These are phyloP conservation scores for Drosophila peninsularis DNA, from an alignment of 2,888 invertebrate species.

Conservation along the genomic window DNA sequence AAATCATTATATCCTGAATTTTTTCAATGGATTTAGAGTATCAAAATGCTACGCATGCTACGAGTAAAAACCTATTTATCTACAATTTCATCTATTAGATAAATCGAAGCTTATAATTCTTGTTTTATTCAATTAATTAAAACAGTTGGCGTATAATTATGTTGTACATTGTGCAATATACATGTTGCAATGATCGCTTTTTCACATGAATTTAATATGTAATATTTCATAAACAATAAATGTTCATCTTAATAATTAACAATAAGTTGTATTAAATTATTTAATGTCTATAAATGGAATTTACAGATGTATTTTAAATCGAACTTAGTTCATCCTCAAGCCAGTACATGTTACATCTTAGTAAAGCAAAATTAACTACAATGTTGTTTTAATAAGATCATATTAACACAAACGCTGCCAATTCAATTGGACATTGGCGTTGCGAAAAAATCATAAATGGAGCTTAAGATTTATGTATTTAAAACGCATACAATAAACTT, in stretches of 20 bases:
- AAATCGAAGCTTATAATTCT: background rate
- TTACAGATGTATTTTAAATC: conserved; percentile 45
- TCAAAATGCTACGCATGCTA: too few relatives aligned
- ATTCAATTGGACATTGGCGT: conserved; percentile 67
- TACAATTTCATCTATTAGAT: background rate
- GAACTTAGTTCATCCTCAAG: conserved; percentile 51
- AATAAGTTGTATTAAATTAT: conserved; percentile 56
- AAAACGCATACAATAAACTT: conserved; percentile 17
- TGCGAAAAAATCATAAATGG: conserved; percentile 40
- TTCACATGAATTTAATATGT: conserved; percentile 54
- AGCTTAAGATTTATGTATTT: conserved; percentile 43
- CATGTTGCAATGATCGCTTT: conserved; percentile 52
- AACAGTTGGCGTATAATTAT: conserved; percentile 56
- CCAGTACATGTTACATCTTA: conserved; percentile 40
- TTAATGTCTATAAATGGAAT: conserved; percentile 67
- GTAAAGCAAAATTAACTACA: conserved; percentile 43
- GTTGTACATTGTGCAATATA: conserved; percentile 60
- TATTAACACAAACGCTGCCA: conserved; percentile 58
- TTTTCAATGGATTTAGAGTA: too few relatives aligned
- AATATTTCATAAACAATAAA: conserved; percentile 53
- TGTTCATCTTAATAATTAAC: conserved; percentile 48
- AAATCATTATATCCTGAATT: too few relatives aligned
- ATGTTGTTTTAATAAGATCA: conserved; percentile 43
- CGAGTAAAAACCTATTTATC: background rate
- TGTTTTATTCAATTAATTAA: conserved; percentile 44